phyloP scores from a whole-genome alignment of 2,888 invertebrate species.

The Ectemnius lituratus region DNA sequence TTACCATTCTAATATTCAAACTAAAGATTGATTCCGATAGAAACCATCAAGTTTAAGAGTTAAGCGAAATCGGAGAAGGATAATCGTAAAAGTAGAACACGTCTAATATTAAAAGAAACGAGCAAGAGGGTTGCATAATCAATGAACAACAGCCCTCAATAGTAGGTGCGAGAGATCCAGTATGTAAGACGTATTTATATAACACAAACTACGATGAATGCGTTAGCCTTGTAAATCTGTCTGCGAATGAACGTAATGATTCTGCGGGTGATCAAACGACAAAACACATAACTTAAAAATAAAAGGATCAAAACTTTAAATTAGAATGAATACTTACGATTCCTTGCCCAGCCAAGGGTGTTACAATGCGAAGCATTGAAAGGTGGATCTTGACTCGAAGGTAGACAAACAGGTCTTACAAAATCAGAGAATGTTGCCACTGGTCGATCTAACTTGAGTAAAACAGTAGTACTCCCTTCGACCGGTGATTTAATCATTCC shows the following conservation, averaged over 20 bases:
- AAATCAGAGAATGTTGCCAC: slow-evolving; percentile 87
- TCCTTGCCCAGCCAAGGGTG: slow-evolving; percentile 91
- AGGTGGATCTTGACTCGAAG: slow-evolving; percentile 81
- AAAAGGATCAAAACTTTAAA: neutral
- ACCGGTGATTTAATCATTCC: slow-evolving; percentile 94
- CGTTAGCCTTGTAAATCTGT: neutral
- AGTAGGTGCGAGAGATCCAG: no score
- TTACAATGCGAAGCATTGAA: slow-evolving; percentile 83
- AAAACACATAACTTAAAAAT: no score
- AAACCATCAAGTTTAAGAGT: no score
- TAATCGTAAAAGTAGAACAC: no score
- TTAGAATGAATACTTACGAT: slow-evolving; percentile 79
- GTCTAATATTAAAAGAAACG: no score
- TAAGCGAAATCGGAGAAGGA: no score
- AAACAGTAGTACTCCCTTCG: slow-evolving; percentile 91
- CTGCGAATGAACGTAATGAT: no score
- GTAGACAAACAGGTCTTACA: slow-evolving; percentile 89
- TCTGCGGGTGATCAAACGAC: neutral
- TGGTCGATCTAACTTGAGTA: slow-evolving; percentile 88
- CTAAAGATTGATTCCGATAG: no score
- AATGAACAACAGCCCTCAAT: no score
- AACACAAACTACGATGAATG: slow-evolving; percentile 14
- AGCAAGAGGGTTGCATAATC: no score
- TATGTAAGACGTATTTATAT: slow-evolving; percentile 19
- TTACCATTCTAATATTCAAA: no score